Base-by-base conservation (phyloP, 2,888 invertebrate species). In the Drosophila aldrichi region DNA sequence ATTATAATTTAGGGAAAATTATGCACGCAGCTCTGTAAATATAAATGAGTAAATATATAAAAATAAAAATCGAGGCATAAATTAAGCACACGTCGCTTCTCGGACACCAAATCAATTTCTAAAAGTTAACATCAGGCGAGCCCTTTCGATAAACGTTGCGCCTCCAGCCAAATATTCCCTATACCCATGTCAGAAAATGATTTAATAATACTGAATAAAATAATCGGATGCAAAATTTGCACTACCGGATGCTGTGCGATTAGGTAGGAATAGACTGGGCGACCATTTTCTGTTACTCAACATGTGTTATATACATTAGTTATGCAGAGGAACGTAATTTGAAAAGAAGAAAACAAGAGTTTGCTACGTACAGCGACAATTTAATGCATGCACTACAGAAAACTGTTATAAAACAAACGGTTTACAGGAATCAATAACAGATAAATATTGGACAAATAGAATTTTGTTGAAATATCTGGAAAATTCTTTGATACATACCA, bases 1-100 rank as follows among this genome's bases (percentile, higher is more conserved):
- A 83, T 86, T 86, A 82, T 83, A 86, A 83, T 88, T 83, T 85
- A 83, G 83, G 88, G 83, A 87, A 87, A 87, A 87, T 88, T 86
- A 87, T 86, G 77, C 84, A 86, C 82, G 74, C 80, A 60, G 75
- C 78, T 68, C 76, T 78, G 78, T 78, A 78, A 77, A 77, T 77
- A 79, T 79, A 84, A 75, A 78, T 80, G 80, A 73, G 79, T 75
- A 79, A 81, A 85, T 75, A 79, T 79, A 82, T 73, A 61, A 58
- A 74, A 69, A 64, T 62, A 73, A 70, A 69, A 73, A 74, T 75
- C 64, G 58, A 77, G 76, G 54, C 84, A 75, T 72, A 81, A 77
- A 77, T 82, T 70, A 75, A 73, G 64, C 71, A 59, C 72, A 79
- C 67, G 65, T 67, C 73, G 69, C 14, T 2, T 43, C 63, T 68